Conservation (phyloP, 2,113 vertebrate species). For the Carlito syrichta region DNA sequence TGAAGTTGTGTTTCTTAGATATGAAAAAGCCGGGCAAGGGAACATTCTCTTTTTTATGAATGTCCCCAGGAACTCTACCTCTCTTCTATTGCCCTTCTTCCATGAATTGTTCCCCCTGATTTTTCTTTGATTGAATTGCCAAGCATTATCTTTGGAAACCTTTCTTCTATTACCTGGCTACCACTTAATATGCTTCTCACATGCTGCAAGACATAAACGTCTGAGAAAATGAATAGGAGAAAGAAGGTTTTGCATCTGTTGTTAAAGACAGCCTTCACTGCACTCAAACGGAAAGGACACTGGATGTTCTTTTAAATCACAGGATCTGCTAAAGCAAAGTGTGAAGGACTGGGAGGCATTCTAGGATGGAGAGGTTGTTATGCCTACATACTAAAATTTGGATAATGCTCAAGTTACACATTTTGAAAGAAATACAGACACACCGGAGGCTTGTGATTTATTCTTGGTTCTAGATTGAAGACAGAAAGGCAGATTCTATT, state of each 20-base stretch:
- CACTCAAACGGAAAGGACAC: constrained; percentile 22
- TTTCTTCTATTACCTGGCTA: constrained; percentile 55
- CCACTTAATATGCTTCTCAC: constrained; percentile 62
- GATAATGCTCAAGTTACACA: neutral
- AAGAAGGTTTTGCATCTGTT: constrained; percentile 55
- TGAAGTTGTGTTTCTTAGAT: neutral
- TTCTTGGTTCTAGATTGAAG: neutral
- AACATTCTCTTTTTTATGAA: neutral
- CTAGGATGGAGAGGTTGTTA: neutral
- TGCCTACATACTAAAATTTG: neutral
- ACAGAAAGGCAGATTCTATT: neutral
- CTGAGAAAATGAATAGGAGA: constrained; percentile 54
- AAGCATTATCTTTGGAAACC: constrained; percentile 47
- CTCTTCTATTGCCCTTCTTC: neutral
- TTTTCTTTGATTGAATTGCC: constrained; percentile 64
- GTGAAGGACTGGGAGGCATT: neutral
- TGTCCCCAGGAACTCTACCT: neutral
- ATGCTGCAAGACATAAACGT: constrained; percentile 56
- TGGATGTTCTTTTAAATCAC: constrained; percentile 22
- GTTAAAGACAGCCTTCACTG: constrained; percentile 47
- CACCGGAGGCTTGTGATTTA: neutral
- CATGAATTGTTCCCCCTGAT: constrained; percentile 51
- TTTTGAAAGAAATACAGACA: neutral
- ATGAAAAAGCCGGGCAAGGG: neutral
- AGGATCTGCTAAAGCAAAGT: neutral